Evolutionary conservation across 2,113 vertebrate genomes (phyloP).

Genomic region (Stomatorhinus ivindoensis): DNA sequence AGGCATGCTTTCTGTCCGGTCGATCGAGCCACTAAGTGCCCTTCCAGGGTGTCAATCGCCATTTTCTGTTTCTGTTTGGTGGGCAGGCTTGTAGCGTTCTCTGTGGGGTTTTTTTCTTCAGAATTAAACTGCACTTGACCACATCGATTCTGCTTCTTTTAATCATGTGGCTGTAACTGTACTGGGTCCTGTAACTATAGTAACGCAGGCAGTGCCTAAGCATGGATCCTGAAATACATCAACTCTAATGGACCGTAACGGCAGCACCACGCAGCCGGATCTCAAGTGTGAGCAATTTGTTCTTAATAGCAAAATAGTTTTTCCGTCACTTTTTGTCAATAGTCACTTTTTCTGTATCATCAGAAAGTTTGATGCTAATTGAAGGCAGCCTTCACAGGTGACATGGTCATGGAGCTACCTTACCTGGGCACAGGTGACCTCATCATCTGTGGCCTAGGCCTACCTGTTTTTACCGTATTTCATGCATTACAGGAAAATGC

Average conservation of each 20-base stretch:
- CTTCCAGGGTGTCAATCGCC: background rate
- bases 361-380: background rate
- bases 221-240: background rate
- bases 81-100: background rate
- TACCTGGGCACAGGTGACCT: background rate
- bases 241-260: background rate
- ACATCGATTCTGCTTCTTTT: background rate
- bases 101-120: background rate
- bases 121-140: conserved; percentile 4
- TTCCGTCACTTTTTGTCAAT: background rate
- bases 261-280: background rate
- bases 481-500: background rate
- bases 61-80: too few relatives aligned
- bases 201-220: background rate
- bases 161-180: background rate
- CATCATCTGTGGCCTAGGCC: background rate
- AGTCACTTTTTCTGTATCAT: background rate
- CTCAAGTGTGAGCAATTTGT: background rate
- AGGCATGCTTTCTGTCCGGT: background rate
- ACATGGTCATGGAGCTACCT: background rate
- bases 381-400: background rate
- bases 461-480: background rate
- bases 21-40: background rate
- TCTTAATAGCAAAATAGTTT: conserved; percentile 6
- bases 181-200: conserved; percentile 8